Percentiles rank a stretch among this genome's conserved stretches.
Conservation (phyloP, 1,140 invertebrate genomes). For the Drosophila prosaltans region DNA sequence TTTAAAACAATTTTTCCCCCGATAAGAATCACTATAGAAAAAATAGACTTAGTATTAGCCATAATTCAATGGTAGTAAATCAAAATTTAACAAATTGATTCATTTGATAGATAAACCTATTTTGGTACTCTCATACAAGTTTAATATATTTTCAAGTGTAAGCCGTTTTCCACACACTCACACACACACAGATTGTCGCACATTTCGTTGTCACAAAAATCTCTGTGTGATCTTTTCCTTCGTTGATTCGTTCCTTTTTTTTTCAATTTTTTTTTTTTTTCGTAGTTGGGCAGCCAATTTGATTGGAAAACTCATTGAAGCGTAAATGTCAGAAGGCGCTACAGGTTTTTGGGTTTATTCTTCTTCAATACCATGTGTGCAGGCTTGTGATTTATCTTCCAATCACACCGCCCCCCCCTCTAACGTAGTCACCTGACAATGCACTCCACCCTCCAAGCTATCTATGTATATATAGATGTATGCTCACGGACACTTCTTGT, state of each 20-base stretch:
- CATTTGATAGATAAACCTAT: neutral
- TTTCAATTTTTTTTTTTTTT: slow-evolving; percentile 55
- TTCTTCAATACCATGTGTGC: slow-evolving; percentile 17
- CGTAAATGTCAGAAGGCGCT: slow-evolving; percentile 62
- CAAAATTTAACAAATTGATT: neutral
- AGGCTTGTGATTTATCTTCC: slow-evolving; percentile 39
- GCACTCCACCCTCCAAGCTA: slow-evolving; percentile 1
- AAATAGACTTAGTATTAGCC: neutral
- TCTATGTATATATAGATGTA: neutral
- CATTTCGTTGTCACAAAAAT: slow-evolving; percentile 4
- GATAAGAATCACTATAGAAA: too few relatives aligned
- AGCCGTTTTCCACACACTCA: neutral
- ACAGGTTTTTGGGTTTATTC: slow-evolving; percentile 40
- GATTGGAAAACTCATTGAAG: slow-evolving; percentile 71
- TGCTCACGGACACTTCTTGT: slow-evolving; percentile 8
- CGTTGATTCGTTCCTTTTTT: neutral
- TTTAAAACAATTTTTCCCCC: too few relatives aligned
- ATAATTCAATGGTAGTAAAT: neutral
- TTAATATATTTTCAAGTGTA: neutral
- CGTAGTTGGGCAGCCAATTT: slow-evolving; percentile 68
- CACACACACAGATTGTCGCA: neutral
- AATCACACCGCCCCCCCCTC: neutral
- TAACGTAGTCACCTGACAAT: slow-evolving; percentile 3
- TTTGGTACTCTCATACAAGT: neutral
- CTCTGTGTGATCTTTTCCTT: slow-evolving; percentile 6